Evolutionary conservation across 2,797 vertebrate species (phyloP).

Genomic region (Sandelia bainsii): DNA sequence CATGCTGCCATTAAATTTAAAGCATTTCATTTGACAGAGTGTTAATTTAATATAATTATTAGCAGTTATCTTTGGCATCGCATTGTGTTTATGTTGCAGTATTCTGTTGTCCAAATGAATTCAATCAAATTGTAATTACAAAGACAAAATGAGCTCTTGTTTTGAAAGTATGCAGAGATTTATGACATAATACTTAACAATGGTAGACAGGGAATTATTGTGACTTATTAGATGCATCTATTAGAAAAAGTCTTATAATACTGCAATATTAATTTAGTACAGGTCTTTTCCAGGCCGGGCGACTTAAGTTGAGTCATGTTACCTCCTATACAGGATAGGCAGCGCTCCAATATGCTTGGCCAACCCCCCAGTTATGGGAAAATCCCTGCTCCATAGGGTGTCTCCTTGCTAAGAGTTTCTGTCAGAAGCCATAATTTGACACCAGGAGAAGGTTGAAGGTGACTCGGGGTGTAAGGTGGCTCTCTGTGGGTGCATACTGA

Average conservation of each 20-base stretch:
- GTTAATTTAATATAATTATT: background rate
- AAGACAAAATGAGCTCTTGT: background rate
- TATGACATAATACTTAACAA: background rate
- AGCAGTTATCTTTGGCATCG: background rate
- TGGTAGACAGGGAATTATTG: background rate
- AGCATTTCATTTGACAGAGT: background rate
- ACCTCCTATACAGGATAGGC: conserved; percentile 40
- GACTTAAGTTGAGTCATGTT: conserved; percentile 48
- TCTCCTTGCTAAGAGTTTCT: conserved; percentile 74
- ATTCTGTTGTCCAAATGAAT: background rate
- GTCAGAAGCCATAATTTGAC: conserved; percentile 75
- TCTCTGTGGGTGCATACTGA: conserved; percentile 38
- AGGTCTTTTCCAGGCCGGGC: conserved; percentile 39
- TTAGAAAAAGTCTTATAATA: background rate
- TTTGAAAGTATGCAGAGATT: background rate
- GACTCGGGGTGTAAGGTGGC: conserved; percentile 66
- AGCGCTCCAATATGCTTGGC: conserved; percentile 41
- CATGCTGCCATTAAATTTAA: conserved; percentile 13
- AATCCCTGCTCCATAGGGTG: conserved; percentile 74
- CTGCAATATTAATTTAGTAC: conserved; percentile 20
- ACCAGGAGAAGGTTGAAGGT: conserved; percentile 79
- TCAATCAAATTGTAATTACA: background rate
- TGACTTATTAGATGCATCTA: background rate
- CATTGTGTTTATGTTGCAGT: background rate
- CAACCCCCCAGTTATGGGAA: conserved; percentile 72